Percentiles rank a stretch among this genome's conserved stretches.
Conservation (phyloP, 2,888 invertebrate species). For the Andrena flavipes region DNA sequence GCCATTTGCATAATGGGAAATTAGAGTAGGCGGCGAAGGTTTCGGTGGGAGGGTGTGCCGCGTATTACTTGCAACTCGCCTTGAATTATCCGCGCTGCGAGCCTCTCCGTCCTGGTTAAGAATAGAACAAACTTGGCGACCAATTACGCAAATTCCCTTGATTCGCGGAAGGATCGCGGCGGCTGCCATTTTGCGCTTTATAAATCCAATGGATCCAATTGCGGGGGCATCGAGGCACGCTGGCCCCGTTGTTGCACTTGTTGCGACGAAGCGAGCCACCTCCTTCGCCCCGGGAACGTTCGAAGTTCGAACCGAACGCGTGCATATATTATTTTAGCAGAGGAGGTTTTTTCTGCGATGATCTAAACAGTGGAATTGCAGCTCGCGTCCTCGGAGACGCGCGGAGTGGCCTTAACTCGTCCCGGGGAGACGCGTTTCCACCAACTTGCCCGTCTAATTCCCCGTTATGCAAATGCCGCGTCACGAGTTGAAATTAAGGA, state of each 20-base stretch:
- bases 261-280: too few relatives aligned
- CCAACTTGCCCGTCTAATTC: conserved; percentile 22
- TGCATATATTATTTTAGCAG: too few relatives aligned
- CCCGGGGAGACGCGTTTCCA: conserved; percentile 6
- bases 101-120: not conserved
- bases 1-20: conserved; percentile 57
- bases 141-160: not conserved
- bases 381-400: too few relatives aligned
- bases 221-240: too few relatives aligned
- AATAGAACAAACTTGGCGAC: not conserved
- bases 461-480: conserved; percentile 41
- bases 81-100: conserved; percentile 36
- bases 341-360: too few relatives aligned
- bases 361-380: too few relatives aligned
- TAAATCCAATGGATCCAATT: too few relatives aligned
- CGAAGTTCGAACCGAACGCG: too few relatives aligned
- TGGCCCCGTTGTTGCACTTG: too few relatives aligned
- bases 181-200: not conserved
- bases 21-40: conserved; percentile 41
- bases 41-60: conserved; percentile 9
- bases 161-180: too few relatives aligned
- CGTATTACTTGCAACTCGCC: conserved; percentile 42
- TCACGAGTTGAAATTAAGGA: conserved; percentile 51
- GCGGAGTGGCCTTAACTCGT: conserved; percentile 18
- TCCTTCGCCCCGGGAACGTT: too few relatives aligned